Percentiles rank a stretch among this genome's conserved stretches.
Conservation (phyloP, 2,797 vertebrate species). For the Pangasius krempfi region DNA sequence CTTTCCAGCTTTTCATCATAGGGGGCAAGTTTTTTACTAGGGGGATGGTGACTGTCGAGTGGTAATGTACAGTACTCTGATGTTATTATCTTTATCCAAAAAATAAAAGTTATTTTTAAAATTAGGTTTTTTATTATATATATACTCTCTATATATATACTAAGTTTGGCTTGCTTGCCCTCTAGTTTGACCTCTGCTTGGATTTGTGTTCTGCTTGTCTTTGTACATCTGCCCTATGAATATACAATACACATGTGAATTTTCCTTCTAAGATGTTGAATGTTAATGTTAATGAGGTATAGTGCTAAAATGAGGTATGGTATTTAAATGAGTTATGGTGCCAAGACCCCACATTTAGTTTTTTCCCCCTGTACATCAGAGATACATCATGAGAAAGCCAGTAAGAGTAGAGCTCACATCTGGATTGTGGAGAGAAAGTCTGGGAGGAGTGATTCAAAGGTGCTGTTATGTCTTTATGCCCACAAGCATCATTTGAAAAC, state of each 20-base stretch:
- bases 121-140: background rate
- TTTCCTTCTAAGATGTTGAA: background rate
- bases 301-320: background rate
- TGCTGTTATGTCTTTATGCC: background rate
- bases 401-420: slow-evolving; percentile 13
- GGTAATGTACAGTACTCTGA: background rate
- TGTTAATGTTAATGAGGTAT: background rate
- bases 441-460: slow-evolving; percentile 13
- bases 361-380: background rate
- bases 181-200: slow-evolving; percentile 1
- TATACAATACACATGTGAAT: background rate
- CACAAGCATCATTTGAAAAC: slow-evolving; percentile 17
- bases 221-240: background rate
- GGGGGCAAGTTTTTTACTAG: background rate
- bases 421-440: slow-evolving; percentile 21
- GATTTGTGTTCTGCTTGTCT: background rate
- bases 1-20: background rate
- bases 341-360: background rate
- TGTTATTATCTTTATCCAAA: background rate
- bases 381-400: background rate
- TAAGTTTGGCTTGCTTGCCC: background rate
- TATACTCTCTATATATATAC: too few relatives aligned
- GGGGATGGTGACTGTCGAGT: background rate
- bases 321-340: background rate
- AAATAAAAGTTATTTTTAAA: background rate